Conservation (phyloP, 2,888 invertebrate genomes). For the Muscina levida region DNA sequence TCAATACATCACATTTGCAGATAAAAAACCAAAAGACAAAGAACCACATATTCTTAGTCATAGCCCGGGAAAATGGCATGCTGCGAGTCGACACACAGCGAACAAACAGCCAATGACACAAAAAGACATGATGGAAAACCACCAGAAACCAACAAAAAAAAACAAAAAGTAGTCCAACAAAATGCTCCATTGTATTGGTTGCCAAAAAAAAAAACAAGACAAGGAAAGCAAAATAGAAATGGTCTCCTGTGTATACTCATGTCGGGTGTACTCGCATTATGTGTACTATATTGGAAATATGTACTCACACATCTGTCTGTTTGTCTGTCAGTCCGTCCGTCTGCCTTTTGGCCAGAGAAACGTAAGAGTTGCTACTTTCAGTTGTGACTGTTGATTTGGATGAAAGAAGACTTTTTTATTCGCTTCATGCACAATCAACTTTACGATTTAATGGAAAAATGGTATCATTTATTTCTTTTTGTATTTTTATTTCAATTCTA, state of each 20-base stretch:
- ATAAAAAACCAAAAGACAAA: constrained; percentile 40
- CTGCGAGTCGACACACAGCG: constrained; percentile 32
- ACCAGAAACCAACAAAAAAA: constrained; percentile 39
- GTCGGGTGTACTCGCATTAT: background rate
- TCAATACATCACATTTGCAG: constrained; percentile 39
- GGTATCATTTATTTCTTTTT: constrained; percentile 67
- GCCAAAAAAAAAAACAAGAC: constrained; percentile 52
- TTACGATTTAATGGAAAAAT: constrained; percentile 77
- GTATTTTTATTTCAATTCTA: constrained; percentile 51
- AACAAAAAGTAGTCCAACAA: constrained; percentile 28
- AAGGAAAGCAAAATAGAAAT: too few relatives aligned
- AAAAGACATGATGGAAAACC: constrained; percentile 54
- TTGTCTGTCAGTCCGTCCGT: background rate
- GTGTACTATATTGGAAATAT: constrained; percentile 11
- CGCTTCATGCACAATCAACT: constrained; percentile 76
- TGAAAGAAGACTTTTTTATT: constrained; percentile 54
- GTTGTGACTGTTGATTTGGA: constrained; percentile 53
- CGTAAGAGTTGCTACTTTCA: constrained; percentile 31
- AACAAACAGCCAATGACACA: constrained; percentile 59
- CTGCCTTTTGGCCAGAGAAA: background rate
- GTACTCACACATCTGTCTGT: constrained; percentile 4
- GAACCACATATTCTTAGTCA: constrained; percentile 15
- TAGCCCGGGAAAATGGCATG: constrained; percentile 39
- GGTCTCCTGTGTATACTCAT: constrained; percentile 59
- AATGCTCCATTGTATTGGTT: constrained; percentile 52